These are phyloP conservation scores for Gnathonemus echidnorhynchus DNA, from an alignment of 2,113 vertebrate species.

Conservation along the genomic window DNA sequence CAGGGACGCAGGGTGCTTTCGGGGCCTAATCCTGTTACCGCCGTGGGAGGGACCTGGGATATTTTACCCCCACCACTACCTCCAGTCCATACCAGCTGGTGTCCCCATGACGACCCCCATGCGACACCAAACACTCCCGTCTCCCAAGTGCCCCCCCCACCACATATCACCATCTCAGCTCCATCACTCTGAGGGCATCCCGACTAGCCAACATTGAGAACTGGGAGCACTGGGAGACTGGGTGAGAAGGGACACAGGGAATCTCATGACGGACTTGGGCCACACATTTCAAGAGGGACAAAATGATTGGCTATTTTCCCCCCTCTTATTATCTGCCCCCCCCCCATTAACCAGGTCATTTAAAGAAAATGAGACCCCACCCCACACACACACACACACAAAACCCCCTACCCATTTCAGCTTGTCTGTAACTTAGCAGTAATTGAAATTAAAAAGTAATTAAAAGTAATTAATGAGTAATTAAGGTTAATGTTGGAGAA, in stretches of 20 bases:
- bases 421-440: background rate
- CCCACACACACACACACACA: background rate
- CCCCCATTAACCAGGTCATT: slow-evolving; percentile 1
- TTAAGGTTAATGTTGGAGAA: background rate
- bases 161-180: background rate
- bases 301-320: background rate
- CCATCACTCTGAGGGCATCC: background rate
- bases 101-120: slow-evolving; percentile 23
- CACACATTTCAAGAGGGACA: background rate
- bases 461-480: background rate
- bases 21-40: slow-evolving; percentile 65
- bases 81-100: slow-evolving; percentile 54
- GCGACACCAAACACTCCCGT: slow-evolving; percentile 14
- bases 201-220: background rate
- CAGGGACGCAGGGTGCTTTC: slow-evolving; percentile 48
- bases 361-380: background rate
- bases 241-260: background rate
- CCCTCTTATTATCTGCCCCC: background rate
- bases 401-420: background rate
- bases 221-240: background rate
- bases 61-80: slow-evolving; percentile 47
- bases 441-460: background rate
- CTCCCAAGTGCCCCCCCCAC: background rate
- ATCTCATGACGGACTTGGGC: background rate
- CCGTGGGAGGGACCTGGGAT: slow-evolving; percentile 24